phyloP scores from a whole-genome alignment of 1,140 invertebrate genomes.

The Anoplolepis gracilipes region DNA sequence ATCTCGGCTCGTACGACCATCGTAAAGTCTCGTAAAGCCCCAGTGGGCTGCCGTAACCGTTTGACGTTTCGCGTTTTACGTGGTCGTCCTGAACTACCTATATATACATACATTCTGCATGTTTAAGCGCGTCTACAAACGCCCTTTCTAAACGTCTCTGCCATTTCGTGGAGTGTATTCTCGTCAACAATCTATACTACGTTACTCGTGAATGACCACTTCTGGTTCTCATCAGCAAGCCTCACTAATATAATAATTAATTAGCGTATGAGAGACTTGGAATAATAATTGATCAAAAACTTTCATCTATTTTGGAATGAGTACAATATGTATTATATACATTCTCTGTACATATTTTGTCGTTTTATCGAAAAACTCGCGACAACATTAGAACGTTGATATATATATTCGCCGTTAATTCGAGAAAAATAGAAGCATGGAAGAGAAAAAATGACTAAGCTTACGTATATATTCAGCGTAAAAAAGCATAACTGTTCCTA shows the following conservation, averaged over 20 bases:
- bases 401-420: conserved; percentile 1
- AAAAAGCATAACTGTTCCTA: not conserved
- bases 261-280: not conserved
- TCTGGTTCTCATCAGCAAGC: not conserved
- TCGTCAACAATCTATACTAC: conserved; percentile 27
- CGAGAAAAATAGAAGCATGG: not conserved
- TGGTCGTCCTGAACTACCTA: not conserved
- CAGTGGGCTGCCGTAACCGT: conserved; percentile 54
- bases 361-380: conserved; percentile 4
- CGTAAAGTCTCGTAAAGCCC: conserved; percentile 65
- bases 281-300: conserved; percentile 26
- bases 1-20: conserved; percentile 60
- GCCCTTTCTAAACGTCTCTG: not conserved
- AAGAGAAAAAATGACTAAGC: not conserved
- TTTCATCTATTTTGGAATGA: not conserved
- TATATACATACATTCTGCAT: conserved; percentile 30
- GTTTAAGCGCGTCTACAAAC: conserved; percentile 26
- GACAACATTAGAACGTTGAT: not conserved
- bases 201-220: not conserved
- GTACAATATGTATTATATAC: not conserved
- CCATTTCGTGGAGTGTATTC: not conserved
- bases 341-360: not conserved
- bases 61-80: conserved; percentile 70
- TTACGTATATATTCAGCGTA: not conserved
- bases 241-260: conserved; percentile 5